Evolutionary conservation across 2,888 invertebrate genomes (phyloP).

Genomic region (Tinea semifulvella): DNA sequence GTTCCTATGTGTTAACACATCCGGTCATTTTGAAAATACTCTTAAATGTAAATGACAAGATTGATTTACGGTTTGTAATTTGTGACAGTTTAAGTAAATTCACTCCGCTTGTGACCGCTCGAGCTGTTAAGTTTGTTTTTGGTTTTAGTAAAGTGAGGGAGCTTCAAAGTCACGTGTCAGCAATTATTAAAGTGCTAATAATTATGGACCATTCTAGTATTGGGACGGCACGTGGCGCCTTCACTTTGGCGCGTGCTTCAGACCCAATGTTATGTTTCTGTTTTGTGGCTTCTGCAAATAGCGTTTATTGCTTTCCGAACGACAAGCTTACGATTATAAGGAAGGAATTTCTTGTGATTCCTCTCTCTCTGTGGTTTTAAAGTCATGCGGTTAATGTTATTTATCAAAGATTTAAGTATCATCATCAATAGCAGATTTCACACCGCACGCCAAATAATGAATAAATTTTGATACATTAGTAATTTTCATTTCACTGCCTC

Average conservation of each 20-base stretch:
- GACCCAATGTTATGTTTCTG: slow-evolving; percentile 26
- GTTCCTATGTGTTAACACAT: slow-evolving; percentile 5
- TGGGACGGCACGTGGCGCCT: slow-evolving; percentile 28
- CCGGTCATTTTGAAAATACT: slow-evolving; percentile 1
- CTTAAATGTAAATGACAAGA: not conserved
- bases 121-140: not conserved
- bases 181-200: slow-evolving; percentile 19
- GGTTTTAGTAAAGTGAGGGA: slow-evolving; percentile 1
- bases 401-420: too few species aligned
- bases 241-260: slow-evolving; percentile 22
- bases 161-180: slow-evolving; percentile 20
- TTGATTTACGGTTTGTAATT: not conserved
- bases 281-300: slow-evolving; percentile 51
- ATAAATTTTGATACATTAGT: too few species aligned
- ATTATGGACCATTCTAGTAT: slow-evolving; percentile 14
- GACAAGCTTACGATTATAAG: slow-evolving; percentile 6
- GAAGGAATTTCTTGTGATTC: slow-evolving; percentile 3
- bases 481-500: too few species aligned
- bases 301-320: slow-evolving; percentile 32
- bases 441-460: too few species aligned
- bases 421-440: too few species aligned
- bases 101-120: too few species aligned
- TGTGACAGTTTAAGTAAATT: too few species aligned
- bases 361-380: slow-evolving; percentile 2
- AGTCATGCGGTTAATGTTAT: slow-evolving; percentile 1